These are phyloP conservation scores for Pontoporia blainvillei DNA, from an alignment of 2,113 vertebrate genomes.

Conservation along the genomic window DNA sequence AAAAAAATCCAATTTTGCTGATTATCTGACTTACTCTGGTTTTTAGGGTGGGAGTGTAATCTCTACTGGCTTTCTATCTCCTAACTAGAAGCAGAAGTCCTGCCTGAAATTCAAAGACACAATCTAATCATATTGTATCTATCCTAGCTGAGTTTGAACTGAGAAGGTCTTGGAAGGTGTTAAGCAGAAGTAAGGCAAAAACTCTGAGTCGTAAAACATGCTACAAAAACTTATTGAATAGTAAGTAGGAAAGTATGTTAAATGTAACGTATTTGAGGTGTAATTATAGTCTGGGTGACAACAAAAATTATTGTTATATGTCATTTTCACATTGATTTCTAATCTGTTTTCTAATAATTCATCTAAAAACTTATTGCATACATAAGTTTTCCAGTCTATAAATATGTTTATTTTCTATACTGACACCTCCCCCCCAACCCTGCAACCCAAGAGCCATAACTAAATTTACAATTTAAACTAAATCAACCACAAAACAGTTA, in stretches of 20 bases:
- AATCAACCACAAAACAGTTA: conserved; percentile 16
- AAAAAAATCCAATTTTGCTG: not conserved
- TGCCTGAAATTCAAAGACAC: not conserved
- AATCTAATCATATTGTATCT: not conserved
- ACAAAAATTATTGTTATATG: not conserved
- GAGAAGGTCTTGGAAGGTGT: not conserved
- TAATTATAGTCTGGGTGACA: not conserved
- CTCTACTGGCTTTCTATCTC: not conserved
- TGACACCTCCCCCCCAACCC: not conserved
- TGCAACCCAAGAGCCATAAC: not conserved
- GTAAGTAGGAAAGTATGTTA: not conserved
- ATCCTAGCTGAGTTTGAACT: not conserved
- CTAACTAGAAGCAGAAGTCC: not conserved
- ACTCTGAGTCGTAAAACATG: not conserved
- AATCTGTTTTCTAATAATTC: not conserved
- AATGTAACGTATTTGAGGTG: not conserved
- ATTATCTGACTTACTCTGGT: not conserved
- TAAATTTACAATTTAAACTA: conserved; percentile 49
- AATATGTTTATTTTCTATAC: conserved; percentile 7
- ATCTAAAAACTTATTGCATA: not conserved
- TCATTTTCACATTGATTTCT: not conserved
- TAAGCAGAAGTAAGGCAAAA: not conserved
- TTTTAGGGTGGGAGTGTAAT: not conserved
- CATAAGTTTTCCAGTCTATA: not conserved
- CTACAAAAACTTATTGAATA: not conserved